A percentile compares a stretch with the other conserved stretches of the same genome.
phyloP scores from a whole-genome alignment of 2,797 vertebrate genomes.

The Lateolabrax maculatus region DNA sequence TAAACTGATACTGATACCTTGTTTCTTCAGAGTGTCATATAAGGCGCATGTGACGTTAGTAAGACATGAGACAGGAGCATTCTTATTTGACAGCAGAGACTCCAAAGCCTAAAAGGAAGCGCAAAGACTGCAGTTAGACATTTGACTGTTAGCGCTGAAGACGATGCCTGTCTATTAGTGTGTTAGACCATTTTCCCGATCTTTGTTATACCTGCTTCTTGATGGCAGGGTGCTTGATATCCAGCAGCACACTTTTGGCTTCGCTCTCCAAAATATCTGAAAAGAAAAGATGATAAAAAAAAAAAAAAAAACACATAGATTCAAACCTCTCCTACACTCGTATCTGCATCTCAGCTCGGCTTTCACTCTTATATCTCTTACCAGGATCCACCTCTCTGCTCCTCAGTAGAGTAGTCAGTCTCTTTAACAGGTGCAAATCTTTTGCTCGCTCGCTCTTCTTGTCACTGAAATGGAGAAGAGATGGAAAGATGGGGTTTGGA shows the following conservation, averaged over 20 bases:
- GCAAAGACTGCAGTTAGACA: not conserved
- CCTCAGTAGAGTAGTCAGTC: conserved; percentile 88
- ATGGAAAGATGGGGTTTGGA: not conserved
- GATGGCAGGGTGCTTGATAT: conserved; percentile 96
- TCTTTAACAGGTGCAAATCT: conserved; percentile 96
- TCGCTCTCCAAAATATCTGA: conserved; percentile 91
- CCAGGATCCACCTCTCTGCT: conserved; percentile 80
- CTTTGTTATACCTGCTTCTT: conserved; percentile 91
- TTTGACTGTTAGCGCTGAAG: too few species aligned
- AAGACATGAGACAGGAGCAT: conserved; percentile 89
- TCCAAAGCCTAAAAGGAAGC: conserved; percentile 90
- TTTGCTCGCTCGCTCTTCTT: conserved; percentile 98
- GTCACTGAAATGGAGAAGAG: conserved; percentile 84
- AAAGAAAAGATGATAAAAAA: conserved; percentile 13
- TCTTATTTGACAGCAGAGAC: conserved; percentile 90
- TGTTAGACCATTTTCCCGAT: not conserved
- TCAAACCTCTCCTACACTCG: accelerated
- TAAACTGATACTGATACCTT: conserved; percentile 82
- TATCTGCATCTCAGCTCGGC: not conserved
- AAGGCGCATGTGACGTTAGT: conserved; percentile 88
- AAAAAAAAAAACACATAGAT: not conserved
- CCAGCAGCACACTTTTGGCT: conserved; percentile 90
- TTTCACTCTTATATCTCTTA: conserved; percentile 43
- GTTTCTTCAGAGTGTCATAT: conserved; percentile 88
- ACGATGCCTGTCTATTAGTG: not conserved